Evolutionary conservation across 1,140 invertebrate species (phyloP), one percentile per base, ranked within the genome.

Genomic region (Drosophila sp.): DNA sequence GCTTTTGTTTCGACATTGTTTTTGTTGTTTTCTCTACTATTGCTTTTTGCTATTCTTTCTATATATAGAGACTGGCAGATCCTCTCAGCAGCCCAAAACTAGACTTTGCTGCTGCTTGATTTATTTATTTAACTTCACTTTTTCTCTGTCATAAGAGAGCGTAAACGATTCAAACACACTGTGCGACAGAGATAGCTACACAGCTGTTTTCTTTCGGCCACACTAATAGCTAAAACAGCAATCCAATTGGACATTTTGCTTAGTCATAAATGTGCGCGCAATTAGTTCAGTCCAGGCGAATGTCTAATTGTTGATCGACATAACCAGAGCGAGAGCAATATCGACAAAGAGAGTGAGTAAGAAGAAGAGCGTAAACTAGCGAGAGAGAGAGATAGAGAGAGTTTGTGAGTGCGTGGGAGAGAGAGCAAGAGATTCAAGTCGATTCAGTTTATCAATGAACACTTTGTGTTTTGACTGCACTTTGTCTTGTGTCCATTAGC

Each of bases 211-310:
- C 21, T 57, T 66, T 57, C 21, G 16, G 29, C n/a, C n/a, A 3
- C 50, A 53, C 29, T 14, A 51, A 51, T 51, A 38, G 38, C 29
- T 41, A 14, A 32, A 61, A 18, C 65, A 61, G 25, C 61, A 72
- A 65, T 57, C 61, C 51, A 65, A 65, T 72, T 65, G 69, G 61
- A 72, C 34, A 65, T 84, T 84, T 78, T 25, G 81, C 74, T 84
- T 84, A 81, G 81, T 84, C 81, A 87, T 87, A 82, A 58, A 67
- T 78, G 78, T 76, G 70, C 79, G 79, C 69, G 67, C 80, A 83
- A 80, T 84, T 84, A 76, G 72, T 84, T 63, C 80, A 83, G 77
- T 54, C 38, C 62, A 57, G 29, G 29, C 50, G 53, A 66, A 66
- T 59, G 53, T 66, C 63, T 59, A 58, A 72, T 72, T 72, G 63